A percentile compares a stretch with the other conserved stretches of the same genome.
These are phyloP conservation scores for Pseudomyrmex flavicornis DNA, from an alignment of 1,140 invertebrate genomes.

Conservation along the genomic window DNA sequence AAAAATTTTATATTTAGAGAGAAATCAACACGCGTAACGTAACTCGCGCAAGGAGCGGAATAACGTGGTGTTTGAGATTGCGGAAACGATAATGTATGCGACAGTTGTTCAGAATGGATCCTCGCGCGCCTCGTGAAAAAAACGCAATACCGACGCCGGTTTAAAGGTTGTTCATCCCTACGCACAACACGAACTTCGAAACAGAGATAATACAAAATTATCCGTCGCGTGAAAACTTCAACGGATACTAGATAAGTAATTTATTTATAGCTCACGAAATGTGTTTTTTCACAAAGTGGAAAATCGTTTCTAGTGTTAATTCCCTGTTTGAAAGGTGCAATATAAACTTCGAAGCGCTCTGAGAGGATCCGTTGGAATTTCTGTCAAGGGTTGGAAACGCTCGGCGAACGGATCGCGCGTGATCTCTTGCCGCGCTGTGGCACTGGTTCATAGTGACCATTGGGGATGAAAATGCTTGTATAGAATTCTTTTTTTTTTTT, in stretches of 20 bases:
- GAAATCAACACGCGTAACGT: slow-evolving; percentile 61
- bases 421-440: slow-evolving; percentile 67
- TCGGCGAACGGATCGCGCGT: slow-evolving; percentile 50
- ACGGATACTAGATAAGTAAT: too few relatives aligned
- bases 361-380: slow-evolving; percentile 17
- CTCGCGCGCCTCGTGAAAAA: slow-evolving; percentile 25
- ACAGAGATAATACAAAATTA: too few relatives aligned
- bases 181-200: too few relatives aligned
- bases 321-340: slow-evolving; percentile 52
- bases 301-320: background rate
- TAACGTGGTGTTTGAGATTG: slow-evolving; percentile 17
- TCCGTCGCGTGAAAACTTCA: too few relatives aligned
- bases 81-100: slow-evolving; percentile 18
- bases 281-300: too few relatives aligned
- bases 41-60: slow-evolving; percentile 52
- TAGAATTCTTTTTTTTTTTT: slow-evolving; percentile 71
- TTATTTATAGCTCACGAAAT: too few relatives aligned
- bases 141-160: background rate
- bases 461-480: slow-evolving; percentile 78
- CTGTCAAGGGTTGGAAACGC: slow-evolving; percentile 41
- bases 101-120: slow-evolving; percentile 40
- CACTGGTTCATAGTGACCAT: slow-evolving; percentile 83
- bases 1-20: slow-evolving; percentile 50
- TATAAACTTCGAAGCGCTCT: slow-evolving; percentile 44
- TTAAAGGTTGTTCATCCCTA: background rate